These are phyloP conservation scores for Pachyramphus minor DNA, from an alignment of 2,113 vertebrate species.

Conservation along the genomic window DNA sequence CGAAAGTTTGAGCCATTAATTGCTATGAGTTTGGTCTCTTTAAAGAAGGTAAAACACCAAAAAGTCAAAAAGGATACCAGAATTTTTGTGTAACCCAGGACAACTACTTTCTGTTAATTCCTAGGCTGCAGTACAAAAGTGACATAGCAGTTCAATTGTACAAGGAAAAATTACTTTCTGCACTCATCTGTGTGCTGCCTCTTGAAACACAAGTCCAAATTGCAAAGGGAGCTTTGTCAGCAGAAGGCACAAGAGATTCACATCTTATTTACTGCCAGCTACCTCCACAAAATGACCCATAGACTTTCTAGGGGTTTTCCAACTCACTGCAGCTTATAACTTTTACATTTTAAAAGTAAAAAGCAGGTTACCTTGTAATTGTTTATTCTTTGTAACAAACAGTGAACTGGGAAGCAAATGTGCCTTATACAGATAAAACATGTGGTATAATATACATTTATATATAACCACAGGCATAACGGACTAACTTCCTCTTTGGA, in stretches of 20 bases:
- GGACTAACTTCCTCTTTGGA: neutral
- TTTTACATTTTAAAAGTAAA: neutral
- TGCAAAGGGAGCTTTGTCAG: neutral
- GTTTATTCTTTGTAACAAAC: neutral
- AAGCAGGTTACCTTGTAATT: neutral
- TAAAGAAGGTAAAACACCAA: neutral
- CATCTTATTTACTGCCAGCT: neutral
- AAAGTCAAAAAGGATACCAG: neutral
- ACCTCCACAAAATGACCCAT: neutral
- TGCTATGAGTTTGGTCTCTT: neutral
- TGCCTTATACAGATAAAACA: neutral
- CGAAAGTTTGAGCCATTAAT: neutral
- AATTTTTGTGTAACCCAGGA: neutral
- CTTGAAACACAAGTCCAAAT: neutral
- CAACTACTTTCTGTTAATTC: neutral
- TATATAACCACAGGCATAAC: neutral
- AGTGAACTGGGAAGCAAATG: neutral
- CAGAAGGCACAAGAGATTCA: neutral
- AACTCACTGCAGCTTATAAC: neutral
- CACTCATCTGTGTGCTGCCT: neutral
- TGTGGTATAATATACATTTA: neutral
- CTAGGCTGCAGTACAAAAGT: neutral
- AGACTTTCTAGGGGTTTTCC: neutral
- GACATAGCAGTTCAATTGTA: neutral
- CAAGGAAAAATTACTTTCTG: neutral